Evolutionary conservation across 2,888 invertebrate species (phyloP).

Genomic region (Megalurothrips usitatus): DNA sequence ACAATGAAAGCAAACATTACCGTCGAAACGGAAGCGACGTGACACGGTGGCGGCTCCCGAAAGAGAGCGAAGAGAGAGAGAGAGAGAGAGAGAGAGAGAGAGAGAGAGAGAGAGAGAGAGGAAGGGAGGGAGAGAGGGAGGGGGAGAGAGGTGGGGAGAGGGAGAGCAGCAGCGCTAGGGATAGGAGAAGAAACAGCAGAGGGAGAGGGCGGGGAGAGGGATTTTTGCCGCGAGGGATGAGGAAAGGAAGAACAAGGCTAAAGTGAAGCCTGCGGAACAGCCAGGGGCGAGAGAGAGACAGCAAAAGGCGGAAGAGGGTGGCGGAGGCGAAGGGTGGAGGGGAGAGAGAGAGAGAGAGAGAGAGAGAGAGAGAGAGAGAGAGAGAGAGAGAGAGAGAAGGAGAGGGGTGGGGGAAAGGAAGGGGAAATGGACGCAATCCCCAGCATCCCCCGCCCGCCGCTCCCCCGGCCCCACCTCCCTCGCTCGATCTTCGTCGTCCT

Average conservation of each 20-base stretch:
- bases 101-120: background rate
- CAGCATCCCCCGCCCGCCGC: constrained; percentile 6
- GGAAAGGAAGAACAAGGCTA: background rate
- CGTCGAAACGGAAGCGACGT: background rate
- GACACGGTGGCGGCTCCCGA: background rate
- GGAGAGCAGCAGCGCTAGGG: background rate
- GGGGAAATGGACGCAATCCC: constrained; percentile 19
- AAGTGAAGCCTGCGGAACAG: background rate
- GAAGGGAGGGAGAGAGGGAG: background rate
- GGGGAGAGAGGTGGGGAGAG: background rate
- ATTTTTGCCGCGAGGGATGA: background rate
- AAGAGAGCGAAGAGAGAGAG: too few relatives aligned
- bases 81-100: too few relatives aligned
- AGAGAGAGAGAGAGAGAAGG: background rate
- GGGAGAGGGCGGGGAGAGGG: background rate
- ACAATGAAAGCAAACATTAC: constrained; percentile 6
- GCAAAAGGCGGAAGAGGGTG: background rate
- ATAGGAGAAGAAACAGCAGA: background rate
- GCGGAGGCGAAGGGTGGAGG: background rate
- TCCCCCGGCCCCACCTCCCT: background rate
- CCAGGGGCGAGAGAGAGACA: too few relatives aligned
- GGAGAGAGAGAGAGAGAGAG: too few relatives aligned
- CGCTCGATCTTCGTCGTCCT: background rate
- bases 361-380: background rate
- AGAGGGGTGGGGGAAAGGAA: constrained; percentile 4